Evolutionary conservation across 2,113 vertebrate genomes (phyloP), one percentile per base, ranked within the genome.

Genomic region (Ictidomys tridecemlineatus): DNA sequence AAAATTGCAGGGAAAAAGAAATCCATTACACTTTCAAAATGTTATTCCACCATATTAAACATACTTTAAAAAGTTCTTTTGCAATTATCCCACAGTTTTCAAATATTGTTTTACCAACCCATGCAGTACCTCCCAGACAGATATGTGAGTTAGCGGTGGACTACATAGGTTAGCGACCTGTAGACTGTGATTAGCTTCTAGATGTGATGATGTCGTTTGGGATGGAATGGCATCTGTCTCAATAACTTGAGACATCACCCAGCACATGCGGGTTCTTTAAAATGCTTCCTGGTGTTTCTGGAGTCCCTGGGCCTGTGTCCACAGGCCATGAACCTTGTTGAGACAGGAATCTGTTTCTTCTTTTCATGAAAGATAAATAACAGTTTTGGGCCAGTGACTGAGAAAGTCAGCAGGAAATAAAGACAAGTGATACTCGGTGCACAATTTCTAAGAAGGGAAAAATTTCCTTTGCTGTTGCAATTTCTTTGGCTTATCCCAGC

Each of bases 311-410:
- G 97, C 89, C 53, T 90, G n/a, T 0, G 0, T 97, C 93, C 95
- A 97, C 22, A 78, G 97, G 85, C 58, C 78, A 26, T 0, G 24
- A 97, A 42, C 42, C 74, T 91, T 87, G 96, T 97, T 72, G 26
- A 87, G 95, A 96, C 17, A 98, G 42, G 13, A 72, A 80, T 89
- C 95, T 96, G 45, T 94, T 96, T 94, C 56, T 28, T 98, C 95
- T 98, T 97, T 96, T 97, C 74, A 74, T 89, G 78, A 97, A 91
- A 79, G 69, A 89, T 97, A 98, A 98, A 89, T 94, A 98, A 98
- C 69, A 63, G 85, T 65, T 84, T 87, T 77, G 96, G 97, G 95
- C 94, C 94, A 85, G 26, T 96, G 61, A 97, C 69, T 30, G 84
- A 91, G 89, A 16, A 13, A 65, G 78, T 90, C 83, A 96, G 32